Evolutionary conservation across 2,797 vertebrate genomes (phyloP).

Genomic region (Molossus alvarezi): DNA sequence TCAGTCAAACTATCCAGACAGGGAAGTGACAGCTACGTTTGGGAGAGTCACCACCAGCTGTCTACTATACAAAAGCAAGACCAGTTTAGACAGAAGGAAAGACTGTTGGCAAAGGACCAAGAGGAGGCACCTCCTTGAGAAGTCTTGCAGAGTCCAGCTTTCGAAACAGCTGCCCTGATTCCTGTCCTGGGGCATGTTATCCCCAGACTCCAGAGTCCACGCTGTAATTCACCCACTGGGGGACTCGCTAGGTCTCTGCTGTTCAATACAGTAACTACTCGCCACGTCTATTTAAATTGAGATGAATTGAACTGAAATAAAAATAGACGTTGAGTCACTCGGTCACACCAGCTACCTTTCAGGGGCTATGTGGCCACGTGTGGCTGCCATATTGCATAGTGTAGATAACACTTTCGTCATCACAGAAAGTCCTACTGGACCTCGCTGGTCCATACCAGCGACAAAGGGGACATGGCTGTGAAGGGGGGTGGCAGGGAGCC

Average conservation of each 20-base stretch:
- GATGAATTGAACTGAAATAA: constrained; percentile 23
- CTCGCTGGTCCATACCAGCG: accelerated
- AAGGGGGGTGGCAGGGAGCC: too few species aligned
- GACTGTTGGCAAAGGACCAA: background rate
- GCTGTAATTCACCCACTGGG: background rate
- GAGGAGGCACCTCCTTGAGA: background rate
- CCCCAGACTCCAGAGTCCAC: background rate
- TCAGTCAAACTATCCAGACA: background rate
- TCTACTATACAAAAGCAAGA: background rate
- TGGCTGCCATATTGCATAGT: background rate
- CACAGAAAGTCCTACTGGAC: background rate
- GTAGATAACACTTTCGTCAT: accelerated
- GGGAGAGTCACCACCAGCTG: background rate
- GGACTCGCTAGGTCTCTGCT: background rate
- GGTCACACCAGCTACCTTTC: background rate
- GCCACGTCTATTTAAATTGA: background rate
- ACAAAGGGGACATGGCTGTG: too few species aligned
- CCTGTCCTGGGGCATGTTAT: background rate
- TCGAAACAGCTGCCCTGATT: background rate
- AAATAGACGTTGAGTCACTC: background rate
- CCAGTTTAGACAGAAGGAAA: background rate
- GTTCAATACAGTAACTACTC: background rate
- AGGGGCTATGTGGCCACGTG: background rate
- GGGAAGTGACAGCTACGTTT: background rate
- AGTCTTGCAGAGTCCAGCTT: background rate